Conservation (phyloP, 2,797 vertebrate species). For the Gymnoscopelus braueri region DNA sequence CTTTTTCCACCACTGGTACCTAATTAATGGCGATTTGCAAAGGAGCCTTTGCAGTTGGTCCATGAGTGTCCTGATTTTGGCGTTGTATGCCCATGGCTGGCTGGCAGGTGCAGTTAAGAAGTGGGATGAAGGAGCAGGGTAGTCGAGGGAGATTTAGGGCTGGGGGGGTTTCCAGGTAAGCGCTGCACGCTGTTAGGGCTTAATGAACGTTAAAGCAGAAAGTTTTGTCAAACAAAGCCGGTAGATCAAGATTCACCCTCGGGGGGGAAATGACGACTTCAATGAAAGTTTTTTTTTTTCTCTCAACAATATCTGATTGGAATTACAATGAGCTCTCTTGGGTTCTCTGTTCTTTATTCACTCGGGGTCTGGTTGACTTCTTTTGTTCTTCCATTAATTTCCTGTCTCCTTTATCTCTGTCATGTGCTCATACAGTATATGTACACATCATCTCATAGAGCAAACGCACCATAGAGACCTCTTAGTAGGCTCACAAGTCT, state of each 20-base stretch:
- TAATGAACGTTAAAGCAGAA: conserved; percentile 32
- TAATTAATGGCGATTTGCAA: too few species aligned
- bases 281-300: conserved; percentile 5
- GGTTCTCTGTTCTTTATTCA: conserved; percentile 21
- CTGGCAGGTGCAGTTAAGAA: too few species aligned
- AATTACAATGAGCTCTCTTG: conserved; percentile 17
- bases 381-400: conserved; percentile 27
- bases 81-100: too few species aligned
- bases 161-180: conserved; percentile 16
- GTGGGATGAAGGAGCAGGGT: background rate
- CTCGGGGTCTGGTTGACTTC: conserved; percentile 36
- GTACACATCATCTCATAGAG: too few species aligned
- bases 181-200: conserved; percentile 8
- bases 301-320: background rate
- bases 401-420: background rate
- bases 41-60: too few species aligned
- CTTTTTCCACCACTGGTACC: too few species aligned
- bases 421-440: background rate
- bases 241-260: conserved; percentile 27
- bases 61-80: too few species aligned
- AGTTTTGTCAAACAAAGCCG: conserved; percentile 37
- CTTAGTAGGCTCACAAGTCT: too few species aligned
- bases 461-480: too few species aligned
- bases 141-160: background rate
- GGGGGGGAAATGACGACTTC: conserved; percentile 4